Evolutionary conservation across 2,797 vertebrate genomes (phyloP).

Genomic region (Ataeniobius toweri): DNA sequence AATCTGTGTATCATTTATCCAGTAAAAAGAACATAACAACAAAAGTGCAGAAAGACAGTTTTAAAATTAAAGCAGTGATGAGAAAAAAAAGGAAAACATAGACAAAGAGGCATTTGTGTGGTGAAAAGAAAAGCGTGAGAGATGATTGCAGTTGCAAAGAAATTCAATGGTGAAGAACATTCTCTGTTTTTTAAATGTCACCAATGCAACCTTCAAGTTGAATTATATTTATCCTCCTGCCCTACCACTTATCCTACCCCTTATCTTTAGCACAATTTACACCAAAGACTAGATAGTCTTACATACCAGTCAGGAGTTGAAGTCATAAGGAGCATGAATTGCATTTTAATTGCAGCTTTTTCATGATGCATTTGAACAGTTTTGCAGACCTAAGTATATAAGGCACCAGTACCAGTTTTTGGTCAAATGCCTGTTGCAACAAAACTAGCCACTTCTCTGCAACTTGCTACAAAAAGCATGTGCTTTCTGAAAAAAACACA

Average conservation of each 20-base stretch:
- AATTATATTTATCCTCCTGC: not conserved
- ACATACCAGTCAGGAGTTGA: not conserved
- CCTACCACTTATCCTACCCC: too few species aligned
- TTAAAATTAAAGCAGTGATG: conserved; percentile 18
- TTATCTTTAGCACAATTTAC: not conserved
- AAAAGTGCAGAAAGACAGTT: not conserved
- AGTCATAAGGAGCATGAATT: not conserved
- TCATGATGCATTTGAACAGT: too few species aligned
- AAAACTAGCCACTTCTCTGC: not conserved
- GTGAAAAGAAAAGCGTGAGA: not conserved
- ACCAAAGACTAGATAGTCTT: not conserved
- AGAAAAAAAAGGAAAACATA: not conserved
- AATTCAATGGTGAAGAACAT: conserved; percentile 53
- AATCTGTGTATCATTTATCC: conserved; percentile 10
- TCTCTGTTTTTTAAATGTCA: conserved; percentile 22
- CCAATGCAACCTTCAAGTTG: not conserved
- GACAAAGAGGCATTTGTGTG: not conserved
- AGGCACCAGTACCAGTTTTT: not conserved
- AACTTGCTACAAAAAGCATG: not conserved
- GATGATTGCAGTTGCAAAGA: conserved; percentile 37
- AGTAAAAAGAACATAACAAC: not conserved
- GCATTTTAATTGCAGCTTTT: not conserved
- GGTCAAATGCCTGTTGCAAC: not conserved
- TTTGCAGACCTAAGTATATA: not conserved
- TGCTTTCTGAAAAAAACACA: not conserved